Conservation (phyloP, 2,797 vertebrate species). For the Molossus alvarezi region DNA sequence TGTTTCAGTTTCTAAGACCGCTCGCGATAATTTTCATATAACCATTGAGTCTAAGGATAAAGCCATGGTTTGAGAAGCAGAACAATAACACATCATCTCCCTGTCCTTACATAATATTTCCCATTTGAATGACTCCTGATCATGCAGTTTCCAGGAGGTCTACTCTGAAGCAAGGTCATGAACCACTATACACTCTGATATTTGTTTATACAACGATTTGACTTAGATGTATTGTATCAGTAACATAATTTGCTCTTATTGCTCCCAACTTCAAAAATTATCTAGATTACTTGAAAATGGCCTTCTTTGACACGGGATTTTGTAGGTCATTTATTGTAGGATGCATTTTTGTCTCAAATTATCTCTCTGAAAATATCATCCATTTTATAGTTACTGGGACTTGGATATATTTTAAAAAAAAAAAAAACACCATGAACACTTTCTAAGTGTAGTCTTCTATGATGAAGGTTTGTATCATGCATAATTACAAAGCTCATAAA, state of each 20-base stretch:
- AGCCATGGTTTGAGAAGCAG: slow-evolving; percentile 51
- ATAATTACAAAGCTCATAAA: slow-evolving; percentile 87
- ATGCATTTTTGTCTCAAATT: slow-evolving; percentile 12
- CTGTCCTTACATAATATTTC: slow-evolving; percentile 49
- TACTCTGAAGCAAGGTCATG: neutral
- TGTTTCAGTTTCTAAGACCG: slow-evolving; percentile 72
- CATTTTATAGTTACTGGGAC: neutral
- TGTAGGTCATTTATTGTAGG: neutral
- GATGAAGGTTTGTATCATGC: slow-evolving; percentile 63
- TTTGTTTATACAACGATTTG: slow-evolving; percentile 66
- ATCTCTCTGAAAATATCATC: slow-evolving; percentile 4
- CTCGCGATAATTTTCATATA: slow-evolving; percentile 60
- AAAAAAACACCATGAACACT: slow-evolving; percentile 37
- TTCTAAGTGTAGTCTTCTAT: slow-evolving; percentile 17
- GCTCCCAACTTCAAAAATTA: slow-evolving; percentile 63
- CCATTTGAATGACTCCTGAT: slow-evolving; percentile 1
- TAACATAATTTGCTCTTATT: slow-evolving; percentile 17
- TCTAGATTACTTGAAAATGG: slow-evolving; percentile 45
- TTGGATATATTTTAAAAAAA: slow-evolving; percentile 19
- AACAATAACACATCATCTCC: slow-evolving; percentile 69
- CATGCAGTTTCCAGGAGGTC: neutral
- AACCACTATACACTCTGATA: neutral
- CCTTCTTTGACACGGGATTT: slow-evolving; percentile 13
- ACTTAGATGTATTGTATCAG: slow-evolving; percentile 37
- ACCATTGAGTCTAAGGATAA: slow-evolving; percentile 49